A percentile compares a stretch with the other conserved stretches of the same genome.
Conservation (phyloP, 2,797 vertebrate genomes). For the Lepilemur ruficaudatus region DNA sequence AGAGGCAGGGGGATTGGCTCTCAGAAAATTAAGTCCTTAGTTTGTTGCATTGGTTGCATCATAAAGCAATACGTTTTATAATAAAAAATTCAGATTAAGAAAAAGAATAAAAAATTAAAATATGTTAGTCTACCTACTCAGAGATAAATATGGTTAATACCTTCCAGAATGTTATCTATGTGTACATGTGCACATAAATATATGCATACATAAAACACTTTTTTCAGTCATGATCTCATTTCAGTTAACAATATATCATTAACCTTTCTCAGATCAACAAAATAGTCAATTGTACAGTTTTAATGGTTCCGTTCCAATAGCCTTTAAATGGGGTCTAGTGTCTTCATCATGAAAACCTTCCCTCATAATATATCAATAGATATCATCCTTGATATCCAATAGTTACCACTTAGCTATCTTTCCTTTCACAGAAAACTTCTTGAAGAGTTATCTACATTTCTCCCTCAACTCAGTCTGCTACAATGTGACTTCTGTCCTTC, state of each 20-base stretch:
- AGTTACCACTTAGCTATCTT: neutral
- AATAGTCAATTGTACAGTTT: neutral
- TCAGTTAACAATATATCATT: neutral
- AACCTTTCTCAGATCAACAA: neutral
- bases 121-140: neutral
- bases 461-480: neutral
- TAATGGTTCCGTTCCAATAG: neutral
- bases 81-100: neutral
- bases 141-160: neutral
- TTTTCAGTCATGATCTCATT: neutral
- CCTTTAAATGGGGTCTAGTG: neutral
- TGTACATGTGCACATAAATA: neutral
- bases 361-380: neutral
- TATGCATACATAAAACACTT: neutral
- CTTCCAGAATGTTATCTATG: neutral
- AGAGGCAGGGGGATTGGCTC: neutral
- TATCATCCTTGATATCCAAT: neutral
- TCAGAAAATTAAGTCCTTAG: neutral
- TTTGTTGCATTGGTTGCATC: neutral
- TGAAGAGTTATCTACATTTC: neutral
- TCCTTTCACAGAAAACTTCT: neutral
- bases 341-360: neutral
- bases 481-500: neutral
- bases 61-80: neutral
- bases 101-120: constrained; percentile 5